phyloP scores from a whole-genome alignment of 2,797 vertebrate genomes.

The Gymnodraco acuticeps region DNA sequence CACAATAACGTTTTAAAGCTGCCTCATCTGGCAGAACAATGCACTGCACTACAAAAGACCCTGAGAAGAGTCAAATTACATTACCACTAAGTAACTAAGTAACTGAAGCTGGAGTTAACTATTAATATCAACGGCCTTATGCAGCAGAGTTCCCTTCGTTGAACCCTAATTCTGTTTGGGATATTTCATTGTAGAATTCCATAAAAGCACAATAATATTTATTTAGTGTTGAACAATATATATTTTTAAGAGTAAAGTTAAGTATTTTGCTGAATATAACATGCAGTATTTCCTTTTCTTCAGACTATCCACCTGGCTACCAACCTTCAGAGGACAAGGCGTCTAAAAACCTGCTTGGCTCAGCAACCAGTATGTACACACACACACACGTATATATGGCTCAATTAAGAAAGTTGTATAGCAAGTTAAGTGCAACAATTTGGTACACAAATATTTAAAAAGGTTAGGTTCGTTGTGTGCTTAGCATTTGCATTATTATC shows the following conservation, averaged over 20 bases:
- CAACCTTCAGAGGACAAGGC: constrained; percentile 93
- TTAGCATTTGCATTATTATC: not conserved
- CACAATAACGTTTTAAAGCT: not conserved
- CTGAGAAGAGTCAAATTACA: constrained; percentile 10
- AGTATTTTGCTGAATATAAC: constrained; percentile 30
- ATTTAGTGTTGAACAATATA: not conserved
- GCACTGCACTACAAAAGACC: not conserved
- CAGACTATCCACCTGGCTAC: constrained; percentile 95
- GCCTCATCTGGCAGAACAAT: not conserved
- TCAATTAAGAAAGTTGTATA: not conserved
- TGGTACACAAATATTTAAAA: not conserved
- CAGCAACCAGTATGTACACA: constrained; percentile 93
- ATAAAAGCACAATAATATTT: not conserved
- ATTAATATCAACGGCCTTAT: constrained; percentile 18
- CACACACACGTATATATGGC: not conserved
- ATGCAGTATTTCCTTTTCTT: constrained; percentile 27
- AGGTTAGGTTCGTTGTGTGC: not conserved
- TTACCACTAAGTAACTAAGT: constrained; percentile 10
- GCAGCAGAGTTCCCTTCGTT: not conserved
- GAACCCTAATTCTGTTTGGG: not conserved
- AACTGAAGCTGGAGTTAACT: constrained; percentile 12
- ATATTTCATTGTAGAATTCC: not conserved
- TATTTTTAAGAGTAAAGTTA: not conserved
- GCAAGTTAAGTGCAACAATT: not conserved
- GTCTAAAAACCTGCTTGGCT: constrained; percentile 97